phyloP scores from a whole-genome alignment of 2,113 vertebrate species.

The Platichthys flesus region DNA sequence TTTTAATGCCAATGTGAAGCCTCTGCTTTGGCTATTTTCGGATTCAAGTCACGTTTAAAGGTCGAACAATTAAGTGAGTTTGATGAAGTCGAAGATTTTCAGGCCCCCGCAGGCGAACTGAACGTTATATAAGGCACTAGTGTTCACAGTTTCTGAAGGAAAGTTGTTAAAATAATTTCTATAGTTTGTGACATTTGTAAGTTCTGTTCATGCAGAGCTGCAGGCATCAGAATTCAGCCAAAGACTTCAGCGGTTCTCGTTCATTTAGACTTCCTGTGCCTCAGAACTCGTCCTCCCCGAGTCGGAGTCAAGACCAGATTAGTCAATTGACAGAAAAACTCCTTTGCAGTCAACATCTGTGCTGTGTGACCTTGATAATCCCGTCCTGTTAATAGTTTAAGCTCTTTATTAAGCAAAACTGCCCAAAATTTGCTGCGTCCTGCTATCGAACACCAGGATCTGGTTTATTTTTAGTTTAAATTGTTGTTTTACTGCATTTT shows the following conservation, averaged over 20 bases:
- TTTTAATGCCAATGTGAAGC: background rate
- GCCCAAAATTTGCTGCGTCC: background rate
- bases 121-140: background rate
- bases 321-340: background rate
- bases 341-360: background rate
- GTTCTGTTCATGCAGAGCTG: background rate
- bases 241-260: no score
- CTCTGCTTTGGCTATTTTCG: background rate
- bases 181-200: background rate
- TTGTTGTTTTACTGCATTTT: no score
- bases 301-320: conserved; percentile 4
- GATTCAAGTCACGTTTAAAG: conserved; percentile 6
- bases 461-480: no score
- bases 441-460: background rate
- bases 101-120: background rate
- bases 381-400: background rate
- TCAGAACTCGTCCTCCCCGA: background rate
- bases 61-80: background rate
- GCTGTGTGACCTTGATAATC: background rate
- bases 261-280: background rate
- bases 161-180: background rate
- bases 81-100: background rate
- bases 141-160: background rate
- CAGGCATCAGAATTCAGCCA: no score
- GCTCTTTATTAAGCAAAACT: background rate